Base-by-base conservation (phyloP, 35 echinoderm and acorn worm species). In the Holothuria glaberrima region DNA sequence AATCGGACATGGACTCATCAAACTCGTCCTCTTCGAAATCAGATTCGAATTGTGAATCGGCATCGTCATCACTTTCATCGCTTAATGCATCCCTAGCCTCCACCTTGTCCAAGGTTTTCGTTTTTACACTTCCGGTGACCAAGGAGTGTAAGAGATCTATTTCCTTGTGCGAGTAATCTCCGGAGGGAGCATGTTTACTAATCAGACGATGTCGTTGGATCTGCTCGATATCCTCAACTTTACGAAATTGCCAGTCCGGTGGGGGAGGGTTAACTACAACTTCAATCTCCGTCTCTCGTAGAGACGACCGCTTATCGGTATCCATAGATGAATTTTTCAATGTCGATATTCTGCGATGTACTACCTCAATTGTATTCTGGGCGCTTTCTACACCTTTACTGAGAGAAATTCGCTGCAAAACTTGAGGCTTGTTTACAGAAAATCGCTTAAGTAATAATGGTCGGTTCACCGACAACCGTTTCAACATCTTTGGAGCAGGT, bases 21-120 rank as follows among this genome's bases (percentile, higher is more conserved):
- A 71, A 87, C 70, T 87, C 85, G 62, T 87, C 66, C 33, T 87
- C 85, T 35, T 87, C 85, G 38, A 87, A 87, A 87, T 87, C 85
- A 19, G 85, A 87, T 71, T 87, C 85, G 24, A 87, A 87, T 24
- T 87, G 85, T 14, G 85, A 87, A 34, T 87, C 85, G 7, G 61
- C 85, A 30, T 87, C 85, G 10, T 87, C 85, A 19, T 87, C 85
- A 38, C 33, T 41, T 44, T 86, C 83, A 34, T 38, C 36, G 9
- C 9, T 44, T 13, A 45, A 36, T 16, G 32, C 25, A 52, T 61
- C 80, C 24, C 25, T 30, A 5, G 57, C 56, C 9, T 36, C 79
- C 18, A 84, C 29, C 27, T 28, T 18, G 12, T 84, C 80, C 29
- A 87, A n/a, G 0, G 85, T 87, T 59, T 48, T 87, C 30, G 33